Percentiles rank a stretch among this genome's conserved stretches.
These are phyloP conservation scores for Tetranychus truncatus DNA, from an alignment of 2,888 invertebrate genomes.

Conservation along the genomic window DNA sequence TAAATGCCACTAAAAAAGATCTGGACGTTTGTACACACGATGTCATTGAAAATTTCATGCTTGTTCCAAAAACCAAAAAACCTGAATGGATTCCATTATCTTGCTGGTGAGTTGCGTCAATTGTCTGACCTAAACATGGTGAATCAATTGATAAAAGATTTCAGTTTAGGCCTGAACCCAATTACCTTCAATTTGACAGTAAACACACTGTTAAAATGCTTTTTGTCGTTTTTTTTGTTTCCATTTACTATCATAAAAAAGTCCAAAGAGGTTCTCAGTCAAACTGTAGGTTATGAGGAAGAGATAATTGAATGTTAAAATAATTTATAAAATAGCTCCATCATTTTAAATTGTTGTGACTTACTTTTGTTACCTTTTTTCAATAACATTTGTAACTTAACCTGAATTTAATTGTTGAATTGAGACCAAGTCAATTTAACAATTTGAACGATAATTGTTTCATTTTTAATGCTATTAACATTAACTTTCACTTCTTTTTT, in stretches of 20 bases:
- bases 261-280: too few species aligned
- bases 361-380: neutral
- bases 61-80: constrained; percentile 18
- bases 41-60: constrained; percentile 19
- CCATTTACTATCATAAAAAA: too few species aligned
- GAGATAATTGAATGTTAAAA: too few species aligned
- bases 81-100: constrained; percentile 20
- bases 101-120: constrained; percentile 19
- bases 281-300: too few species aligned
- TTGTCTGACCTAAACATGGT: neutral
- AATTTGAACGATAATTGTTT: neutral
- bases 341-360: neutral
- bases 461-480: neutral
- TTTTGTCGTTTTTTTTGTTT: too few species aligned
- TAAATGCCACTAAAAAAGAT: constrained; percentile 18
- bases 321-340: neutral
- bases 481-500: neutral
- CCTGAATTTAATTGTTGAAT: neutral
- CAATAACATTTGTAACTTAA: neutral
- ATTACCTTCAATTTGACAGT: too few species aligned
- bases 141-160: neutral
- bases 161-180: too few species aligned
- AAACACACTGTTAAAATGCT: too few species aligned
- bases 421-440: neutral
- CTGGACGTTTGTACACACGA: constrained; percentile 19